A percentile compares a stretch with the other conserved stretches of the same genome.
phyloP scores from a whole-genome alignment of 2,113 vertebrate genomes.

The Pycnonotus jocosus region DNA sequence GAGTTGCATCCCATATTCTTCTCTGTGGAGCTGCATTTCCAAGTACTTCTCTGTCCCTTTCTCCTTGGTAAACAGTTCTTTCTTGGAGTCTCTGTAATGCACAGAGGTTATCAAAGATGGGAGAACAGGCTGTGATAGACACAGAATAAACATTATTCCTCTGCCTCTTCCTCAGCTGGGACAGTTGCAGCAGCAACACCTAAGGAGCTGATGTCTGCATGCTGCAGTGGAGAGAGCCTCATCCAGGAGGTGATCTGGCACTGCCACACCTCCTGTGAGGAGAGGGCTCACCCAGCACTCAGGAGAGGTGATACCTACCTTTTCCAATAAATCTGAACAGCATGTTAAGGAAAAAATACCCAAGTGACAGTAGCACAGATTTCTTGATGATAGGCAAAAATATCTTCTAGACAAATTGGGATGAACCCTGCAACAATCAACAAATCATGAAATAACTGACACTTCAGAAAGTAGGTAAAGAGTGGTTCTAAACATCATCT shows the following conservation, averaged over 20 bases:
- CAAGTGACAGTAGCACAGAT: not conserved
- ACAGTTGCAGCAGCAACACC: not conserved
- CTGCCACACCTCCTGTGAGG: not conserved
- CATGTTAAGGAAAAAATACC: conserved; percentile 24
- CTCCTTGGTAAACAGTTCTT: not conserved
- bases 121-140: not conserved
- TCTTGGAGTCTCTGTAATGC: not conserved
- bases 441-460: not conserved
- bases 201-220: not conserved
- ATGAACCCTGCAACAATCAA: not conserved
- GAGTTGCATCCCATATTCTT: not conserved
- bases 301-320: conserved; percentile 42
- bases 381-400: not conserved
- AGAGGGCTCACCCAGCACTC: not conserved
- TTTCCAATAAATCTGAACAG: conserved; percentile 72
- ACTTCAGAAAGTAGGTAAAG: not conserved
- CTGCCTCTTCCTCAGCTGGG: not conserved
- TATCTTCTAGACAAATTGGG: not conserved
- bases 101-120: not conserved
- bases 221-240: not conserved
- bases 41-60: not conserved
- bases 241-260: not conserved
- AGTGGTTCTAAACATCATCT: not conserved
- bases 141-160: not conserved
- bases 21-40: not conserved